Percentiles rank a stretch among this genome's conserved stretches.
Conservation (phyloP, 2,888 invertebrate genomes). For the Chrysina gloriosa region DNA sequence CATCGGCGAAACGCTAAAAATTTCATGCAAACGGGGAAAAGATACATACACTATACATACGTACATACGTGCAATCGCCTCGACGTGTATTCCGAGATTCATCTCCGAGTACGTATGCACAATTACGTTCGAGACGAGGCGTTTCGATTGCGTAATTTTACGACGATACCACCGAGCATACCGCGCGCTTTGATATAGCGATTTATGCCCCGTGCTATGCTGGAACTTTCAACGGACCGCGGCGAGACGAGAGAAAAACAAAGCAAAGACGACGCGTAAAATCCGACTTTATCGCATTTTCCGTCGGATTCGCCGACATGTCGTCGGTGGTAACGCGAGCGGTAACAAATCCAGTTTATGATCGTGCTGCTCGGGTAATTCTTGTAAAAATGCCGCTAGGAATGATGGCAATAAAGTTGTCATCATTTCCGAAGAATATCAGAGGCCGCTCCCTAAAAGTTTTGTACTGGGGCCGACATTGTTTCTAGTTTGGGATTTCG, state of each 20-base stretch:
- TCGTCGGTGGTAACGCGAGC: background rate
- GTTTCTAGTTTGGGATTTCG: too few species aligned
- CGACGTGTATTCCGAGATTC: background rate
- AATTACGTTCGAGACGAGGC: background rate
- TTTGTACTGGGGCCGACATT: too few species aligned
- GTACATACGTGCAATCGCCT: background rate
- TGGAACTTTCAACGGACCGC: background rate
- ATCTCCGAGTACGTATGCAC: too few species aligned
- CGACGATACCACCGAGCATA: background rate
- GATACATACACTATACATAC: background rate
- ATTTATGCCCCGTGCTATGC: conserved; percentile 4
- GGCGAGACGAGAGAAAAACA: conserved; percentile 11
- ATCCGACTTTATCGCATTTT: conserved; percentile 4
- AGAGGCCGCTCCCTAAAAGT: too few species aligned
- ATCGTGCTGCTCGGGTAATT: too few species aligned
- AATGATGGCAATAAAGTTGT: too few species aligned
- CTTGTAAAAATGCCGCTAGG: too few species aligned
- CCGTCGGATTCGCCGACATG: background rate
- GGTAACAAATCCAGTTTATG: too few species aligned
- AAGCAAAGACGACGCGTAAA: background rate
- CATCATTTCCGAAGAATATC: too few species aligned
- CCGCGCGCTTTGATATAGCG: background rate
- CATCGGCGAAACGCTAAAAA: conserved; percentile 7
- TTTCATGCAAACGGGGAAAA: conserved; percentile 24
- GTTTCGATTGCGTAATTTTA: conserved; percentile 11